phyloP scores from a whole-genome alignment of 1,140 invertebrate species.

The Drosophila littoralis region DNA sequence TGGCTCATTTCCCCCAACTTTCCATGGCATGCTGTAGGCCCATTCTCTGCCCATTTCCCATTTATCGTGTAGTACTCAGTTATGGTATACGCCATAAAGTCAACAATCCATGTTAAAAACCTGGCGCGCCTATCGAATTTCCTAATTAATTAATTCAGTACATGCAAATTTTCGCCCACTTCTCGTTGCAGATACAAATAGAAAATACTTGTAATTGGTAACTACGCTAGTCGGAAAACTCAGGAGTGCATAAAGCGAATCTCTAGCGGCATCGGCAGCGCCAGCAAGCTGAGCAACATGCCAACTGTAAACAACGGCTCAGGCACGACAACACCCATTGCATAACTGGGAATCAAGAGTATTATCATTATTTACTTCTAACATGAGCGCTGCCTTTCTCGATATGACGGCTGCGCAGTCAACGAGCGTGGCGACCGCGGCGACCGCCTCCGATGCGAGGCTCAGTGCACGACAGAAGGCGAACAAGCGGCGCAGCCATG shows the following conservation, averaged over 20 bases:
- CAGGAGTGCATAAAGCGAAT: slow-evolving; percentile 66
- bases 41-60: slow-evolving; percentile 22
- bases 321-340: slow-evolving; percentile 53
- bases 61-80: slow-evolving; percentile 13
- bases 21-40: slow-evolving; percentile 14
- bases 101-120: slow-evolving; percentile 65
- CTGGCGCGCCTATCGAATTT: slow-evolving; percentile 44
- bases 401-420: slow-evolving; percentile 57
- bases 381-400: slow-evolving; percentile 66
- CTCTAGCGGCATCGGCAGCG: slow-evolving; percentile 11
- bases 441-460: not conserved
- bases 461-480: slow-evolving; percentile 21
- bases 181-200: slow-evolving; percentile 43
- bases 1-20: slow-evolving; percentile 24
- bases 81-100: slow-evolving; percentile 34
- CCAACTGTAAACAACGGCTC: slow-evolving; percentile 23
- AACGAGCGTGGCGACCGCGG: slow-evolving; percentile 21
- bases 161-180: slow-evolving; percentile 72
- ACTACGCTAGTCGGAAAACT: slow-evolving; percentile 49
- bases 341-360: slow-evolving; percentile 55
- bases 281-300: slow-evolving; percentile 39
- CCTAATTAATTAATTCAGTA: slow-evolving; percentile 73
- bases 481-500: slow-evolving; percentile 41
- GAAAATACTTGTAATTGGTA: slow-evolving; percentile 60
- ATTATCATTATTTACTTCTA: slow-evolving; percentile 41